Percentiles rank a stretch among this genome's conserved stretches.
phyloP scores from a whole-genome alignment of 2,888 invertebrate species.

The Scaptomyza cyrtandrae region DNA sequence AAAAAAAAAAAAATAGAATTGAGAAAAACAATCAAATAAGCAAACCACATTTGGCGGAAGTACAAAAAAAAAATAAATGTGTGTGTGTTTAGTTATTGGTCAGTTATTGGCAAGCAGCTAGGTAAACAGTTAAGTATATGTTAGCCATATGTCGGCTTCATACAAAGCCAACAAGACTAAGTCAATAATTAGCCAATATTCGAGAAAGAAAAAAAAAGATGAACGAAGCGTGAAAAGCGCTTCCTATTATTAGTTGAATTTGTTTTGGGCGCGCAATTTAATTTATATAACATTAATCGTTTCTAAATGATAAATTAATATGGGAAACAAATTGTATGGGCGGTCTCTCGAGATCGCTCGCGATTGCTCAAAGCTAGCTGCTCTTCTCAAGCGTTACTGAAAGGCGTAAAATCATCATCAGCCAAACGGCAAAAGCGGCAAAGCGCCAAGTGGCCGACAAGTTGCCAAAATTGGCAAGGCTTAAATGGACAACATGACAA shows the following conservation, averaged over 20 bases:
- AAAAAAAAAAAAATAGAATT: slow-evolving; percentile 6
- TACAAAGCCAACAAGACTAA: slow-evolving; percentile 51
- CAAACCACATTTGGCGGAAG: slow-evolving; percentile 55
- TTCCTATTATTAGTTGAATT: slow-evolving; percentile 76
- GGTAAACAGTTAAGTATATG: slow-evolving; percentile 3
- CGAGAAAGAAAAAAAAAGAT: slow-evolving; percentile 5
- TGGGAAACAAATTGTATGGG: slow-evolving; percentile 74
- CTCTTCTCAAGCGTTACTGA: slow-evolving; percentile 49
- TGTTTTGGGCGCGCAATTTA: slow-evolving; percentile 76
- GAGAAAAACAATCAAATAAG: slow-evolving; percentile 20
- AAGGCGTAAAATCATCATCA: slow-evolving; percentile 62
- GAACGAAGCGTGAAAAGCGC: slow-evolving; percentile 70
- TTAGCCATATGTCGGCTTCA: slow-evolving; percentile 42
- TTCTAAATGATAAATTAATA: slow-evolving; percentile 78
- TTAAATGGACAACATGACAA: slow-evolving; percentile 68
- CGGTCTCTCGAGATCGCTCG: slow-evolving; percentile 43
- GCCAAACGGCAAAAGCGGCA: slow-evolving; percentile 26
- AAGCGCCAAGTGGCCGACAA: slow-evolving; percentile 68
- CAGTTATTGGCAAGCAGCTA: slow-evolving; percentile 12
- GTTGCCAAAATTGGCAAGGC: slow-evolving; percentile 81
- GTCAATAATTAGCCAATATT: slow-evolving; percentile 62
- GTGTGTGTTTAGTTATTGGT: slow-evolving; percentile 31
- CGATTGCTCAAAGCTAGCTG: slow-evolving; percentile 22
- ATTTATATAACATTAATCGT: slow-evolving; percentile 77
- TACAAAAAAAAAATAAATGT: slow-evolving; percentile 34